A percentile compares a stretch with the other conserved stretches of the same genome.
Evolutionary conservation across 2,888 invertebrate species (phyloP).

Genomic region (Lymantria dispar): DNA sequence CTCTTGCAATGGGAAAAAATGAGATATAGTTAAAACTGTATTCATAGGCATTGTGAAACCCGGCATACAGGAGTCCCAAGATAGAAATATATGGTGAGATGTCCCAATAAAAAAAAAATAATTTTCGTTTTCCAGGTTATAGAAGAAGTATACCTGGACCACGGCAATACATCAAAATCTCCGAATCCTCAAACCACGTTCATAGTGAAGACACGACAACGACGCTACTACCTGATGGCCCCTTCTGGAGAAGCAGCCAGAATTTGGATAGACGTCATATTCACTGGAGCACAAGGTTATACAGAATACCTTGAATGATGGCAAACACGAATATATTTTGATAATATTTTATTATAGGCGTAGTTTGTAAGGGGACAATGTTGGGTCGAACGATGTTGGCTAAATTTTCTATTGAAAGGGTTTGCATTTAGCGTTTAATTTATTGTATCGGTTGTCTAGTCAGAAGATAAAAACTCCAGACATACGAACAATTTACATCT

Average conservation of each 20-base stretch:
- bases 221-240: constrained; percentile 95
- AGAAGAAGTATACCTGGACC: constrained; percentile 98
- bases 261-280: constrained; percentile 98
- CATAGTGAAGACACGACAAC: constrained; percentile 95
- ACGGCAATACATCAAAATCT: constrained; percentile 94
- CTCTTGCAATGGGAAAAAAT: too few relatives aligned
- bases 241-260: constrained; percentile 96
- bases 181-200: constrained; percentile 96
- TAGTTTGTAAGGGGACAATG: neutral
- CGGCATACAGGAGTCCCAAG: too few relatives aligned
- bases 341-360: neutral
- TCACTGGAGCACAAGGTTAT: constrained; percentile 96
- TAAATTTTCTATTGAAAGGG: too few relatives aligned
- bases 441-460: too few relatives aligned
- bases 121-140: constrained; percentile 87
- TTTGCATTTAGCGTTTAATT: too few relatives aligned
- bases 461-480: too few relatives aligned
- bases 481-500: too few relatives aligned
- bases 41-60: too few relatives aligned
- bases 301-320: constrained; percentile 66
- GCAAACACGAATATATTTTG: neutral
- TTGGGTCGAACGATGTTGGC: too few relatives aligned
- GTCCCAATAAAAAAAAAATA: neutral
- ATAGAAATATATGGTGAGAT: too few relatives aligned
- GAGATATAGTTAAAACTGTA: too few relatives aligned